Base-by-base conservation (phyloP, 2,797 vertebrate species). In the Pterois miles region DNA sequence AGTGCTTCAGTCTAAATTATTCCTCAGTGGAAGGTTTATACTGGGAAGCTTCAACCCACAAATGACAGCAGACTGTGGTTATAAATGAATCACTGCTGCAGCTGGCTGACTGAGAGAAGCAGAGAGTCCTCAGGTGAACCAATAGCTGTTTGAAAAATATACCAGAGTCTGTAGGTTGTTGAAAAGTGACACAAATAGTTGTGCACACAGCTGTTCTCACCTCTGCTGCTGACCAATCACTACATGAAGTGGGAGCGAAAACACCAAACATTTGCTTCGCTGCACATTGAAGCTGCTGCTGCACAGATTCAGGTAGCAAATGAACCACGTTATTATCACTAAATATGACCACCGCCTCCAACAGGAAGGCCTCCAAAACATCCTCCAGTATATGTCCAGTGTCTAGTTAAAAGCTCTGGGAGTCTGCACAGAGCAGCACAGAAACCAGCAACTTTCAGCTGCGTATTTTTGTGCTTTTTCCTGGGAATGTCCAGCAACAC, bases 1-100 rank as follows among this genome's bases (percentile, higher is more conserved):
- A 78, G 78, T 53, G 78, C 71, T 67, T 54, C 65, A 33, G 43
- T 27, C 78, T 64, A 7, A 80, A 76, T 71, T n/a, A 78, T 60
- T 83, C 57, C 74, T 80, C 63, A 36, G 29, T 43, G 60, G 23
- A 59, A 2, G 71, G 31, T 48, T 56, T 60, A 20, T 36, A 71
- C 40, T 9, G 43, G 25, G 63, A 58, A 34, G 10, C 50, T 46
- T 11, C 14, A 2, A 4, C 38, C 29, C 43, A 38, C 25, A 48
- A 25, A 6, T 23, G 36, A 60, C 31, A 54, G 71, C 8, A 57
- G 22, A 14, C 20, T n/a, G 36, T 0, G 60, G 27, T 59, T 48
- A 65, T n/a, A 70, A 52, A 53, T 23, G 40, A 34, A 18, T 10
- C 22, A 40, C n/a, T 22, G 27, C 48, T 65, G 25, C 63, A 78